Percentiles rank a stretch among this genome's conserved stretches.
These are phyloP conservation scores for Physeter macrocephalus DNA, from an alignment of 2,113 vertebrate genomes.

Conservation along the genomic window DNA sequence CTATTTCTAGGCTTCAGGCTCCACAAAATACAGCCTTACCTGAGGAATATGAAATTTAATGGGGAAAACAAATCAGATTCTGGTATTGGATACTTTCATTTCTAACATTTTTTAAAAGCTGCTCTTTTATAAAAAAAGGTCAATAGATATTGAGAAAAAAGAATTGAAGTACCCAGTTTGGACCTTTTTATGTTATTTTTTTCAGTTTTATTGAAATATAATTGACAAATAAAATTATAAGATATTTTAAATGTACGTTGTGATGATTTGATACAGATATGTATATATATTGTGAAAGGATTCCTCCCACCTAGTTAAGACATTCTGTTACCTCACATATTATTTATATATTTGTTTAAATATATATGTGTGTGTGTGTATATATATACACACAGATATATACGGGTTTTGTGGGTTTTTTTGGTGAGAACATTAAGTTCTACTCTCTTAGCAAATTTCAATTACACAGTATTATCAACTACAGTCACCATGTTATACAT, in stretches of 20 bases:
- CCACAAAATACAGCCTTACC: neutral
- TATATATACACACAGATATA: neutral
- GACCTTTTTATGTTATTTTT: neutral
- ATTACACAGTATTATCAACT: neutral
- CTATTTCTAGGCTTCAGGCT: slow-evolving; percentile 15
- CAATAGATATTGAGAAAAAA: neutral
- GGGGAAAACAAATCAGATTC: neutral
- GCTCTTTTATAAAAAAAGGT: neutral
- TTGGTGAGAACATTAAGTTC: neutral
- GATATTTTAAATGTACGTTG: neutral
- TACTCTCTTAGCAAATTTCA: neutral
- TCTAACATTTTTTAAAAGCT: neutral
- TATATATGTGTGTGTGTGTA: neutral
- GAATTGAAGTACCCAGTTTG: neutral
- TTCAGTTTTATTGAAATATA: neutral
- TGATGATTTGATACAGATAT: neutral
- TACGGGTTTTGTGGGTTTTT: too few relatives aligned
- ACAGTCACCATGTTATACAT: neutral
- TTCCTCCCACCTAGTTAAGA: neutral
- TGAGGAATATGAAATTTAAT: neutral
- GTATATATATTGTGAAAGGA: neutral
- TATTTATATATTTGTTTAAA: neutral
- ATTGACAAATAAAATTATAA: neutral
- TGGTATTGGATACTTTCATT: neutral
- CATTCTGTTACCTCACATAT: neutral